Base-by-base conservation (phyloP, 1,140 invertebrate genomes). In the Anthonomus grandis region DNA sequence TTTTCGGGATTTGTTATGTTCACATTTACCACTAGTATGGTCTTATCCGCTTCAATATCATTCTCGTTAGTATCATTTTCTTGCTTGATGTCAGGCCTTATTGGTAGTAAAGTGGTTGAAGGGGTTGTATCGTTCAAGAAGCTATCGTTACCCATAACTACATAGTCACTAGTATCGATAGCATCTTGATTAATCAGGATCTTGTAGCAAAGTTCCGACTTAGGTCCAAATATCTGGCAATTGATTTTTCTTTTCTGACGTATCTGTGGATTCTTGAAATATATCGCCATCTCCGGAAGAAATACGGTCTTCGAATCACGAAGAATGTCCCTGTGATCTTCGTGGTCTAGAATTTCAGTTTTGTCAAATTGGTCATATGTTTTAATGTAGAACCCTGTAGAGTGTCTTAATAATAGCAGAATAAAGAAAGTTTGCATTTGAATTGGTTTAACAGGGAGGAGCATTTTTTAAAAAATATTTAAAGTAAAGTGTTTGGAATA, bases 291-390 rank as follows among this genome's bases (percentile, higher is more conserved):
- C 39, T 63, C 57, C 1, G 62, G 62, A 6, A 27, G 38, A 24
- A 51, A 63, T 12, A 60, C 45, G 12, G 62, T 60, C 42, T 63
- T 63, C 4, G 49, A 57, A 25, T 60, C 53, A 50, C 27, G 45
- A 5, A 63, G 36, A 18, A 63, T 63, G 25, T 60, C 57, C 12
- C 54, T 44, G 31, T 36, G 52, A 15, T 57, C 57, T 54, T 63
- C 56, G 8, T 63, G 57, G 21, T 63, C 48, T 44, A 63, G 39
- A 12, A 60, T 53, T 53, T 63, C 57, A 12, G 44, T 12, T 25
- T 52, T 46, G 23, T 60, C 57, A 41, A 57, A 59, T 38, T 53
- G 55, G 18, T 23, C 17, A 1, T 34, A n/a, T 24, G 18, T 23
- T 12, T 50, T 38, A 9, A 3, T 18, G 22, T 21, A n/a, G n/a